Percentiles rank a stretch among this genome's conserved stretches.
Evolutionary conservation across 2,113 vertebrate genomes (phyloP).

Genomic region (Centropus bengalensis): DNA sequence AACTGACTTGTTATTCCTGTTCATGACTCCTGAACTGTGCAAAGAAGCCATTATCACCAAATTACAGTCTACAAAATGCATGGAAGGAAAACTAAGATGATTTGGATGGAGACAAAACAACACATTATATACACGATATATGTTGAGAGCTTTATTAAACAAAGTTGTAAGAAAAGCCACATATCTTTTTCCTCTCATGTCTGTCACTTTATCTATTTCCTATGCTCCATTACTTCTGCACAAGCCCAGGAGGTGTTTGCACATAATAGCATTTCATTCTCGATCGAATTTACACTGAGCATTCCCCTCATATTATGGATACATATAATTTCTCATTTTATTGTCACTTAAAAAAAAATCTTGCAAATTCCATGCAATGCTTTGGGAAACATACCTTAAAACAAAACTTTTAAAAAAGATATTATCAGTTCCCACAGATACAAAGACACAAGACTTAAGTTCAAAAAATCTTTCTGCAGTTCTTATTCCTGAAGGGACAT

Average conservation of each 20-base stretch:
- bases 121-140: conserved; percentile 35
- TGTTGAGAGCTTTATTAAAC: conserved; percentile 66
- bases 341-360: not conserved
- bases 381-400: not conserved
- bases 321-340: conserved; percentile 45
- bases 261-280: conserved; percentile 73
- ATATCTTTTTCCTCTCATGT: conserved; percentile 61
- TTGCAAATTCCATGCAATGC: conserved; percentile 11
- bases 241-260: conserved; percentile 70
- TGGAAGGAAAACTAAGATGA: conserved; percentile 52
- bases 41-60: conserved; percentile 37
- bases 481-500: not conserved
- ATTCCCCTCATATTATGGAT: conserved; percentile 31
- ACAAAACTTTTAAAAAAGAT: not conserved
- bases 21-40: conserved; percentile 11
- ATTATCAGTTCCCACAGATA: not conserved
- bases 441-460: not conserved
- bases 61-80: conserved; percentile 65
- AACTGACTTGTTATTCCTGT: conserved; percentile 34
- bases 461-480: not conserved
- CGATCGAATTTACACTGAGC: conserved; percentile 69
- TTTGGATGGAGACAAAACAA: conserved; percentile 53
- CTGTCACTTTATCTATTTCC: conserved; percentile 68
- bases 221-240: conserved; percentile 76
- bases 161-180: conserved; percentile 58